Base-by-base conservation (phyloP, 2,888 invertebrate species). In the Amphipyra berbera region DNA sequence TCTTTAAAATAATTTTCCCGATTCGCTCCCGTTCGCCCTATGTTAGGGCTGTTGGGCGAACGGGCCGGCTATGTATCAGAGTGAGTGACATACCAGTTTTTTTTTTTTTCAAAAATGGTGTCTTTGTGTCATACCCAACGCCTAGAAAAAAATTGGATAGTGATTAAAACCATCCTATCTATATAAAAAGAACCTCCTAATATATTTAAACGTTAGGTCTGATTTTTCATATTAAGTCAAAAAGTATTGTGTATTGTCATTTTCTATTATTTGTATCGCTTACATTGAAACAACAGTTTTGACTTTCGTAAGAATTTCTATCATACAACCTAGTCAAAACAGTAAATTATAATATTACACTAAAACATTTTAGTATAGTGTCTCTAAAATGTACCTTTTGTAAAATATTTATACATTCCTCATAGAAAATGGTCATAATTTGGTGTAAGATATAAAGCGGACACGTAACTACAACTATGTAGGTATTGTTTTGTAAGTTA, bases 401-500 rank as follows among this genome's bases (percentile, higher is more conserved):
- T 46, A 38, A 14, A 35, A 54, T 46, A 52, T 44, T 12, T 14
- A 15, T 33, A 58, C 70, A 71, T 71, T 72, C 72, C 67, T 62
- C 27, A 37, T 15, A 48, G 15, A 15, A 14, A n/a, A 38, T 33
- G 33, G 38, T 52, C 50, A 33, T 21, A 6, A 48, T 38, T 48
- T 48, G 0, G 42, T 53, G 42, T 63, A 57, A 10, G 56, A 46
- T 15, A 21, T 37, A 41, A 37, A 2, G 42, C 15, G 15, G 15
- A 38, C 40, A 45, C 46, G 15, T 55, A 48, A 52, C 58, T 37
- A 30, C 65, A 65, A 45, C 50, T 35, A 45, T 57, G 59, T n/a
- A n/a, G n/a, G n/a, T 68, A 68, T 68, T 70, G 44, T 63, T 71
- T 73, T 68, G 42, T 79, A 73, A 71, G 48, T 35, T 64, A 61